Conservation (phyloP, 2,797 vertebrate species). For the Sebastes diploproa region DNA sequence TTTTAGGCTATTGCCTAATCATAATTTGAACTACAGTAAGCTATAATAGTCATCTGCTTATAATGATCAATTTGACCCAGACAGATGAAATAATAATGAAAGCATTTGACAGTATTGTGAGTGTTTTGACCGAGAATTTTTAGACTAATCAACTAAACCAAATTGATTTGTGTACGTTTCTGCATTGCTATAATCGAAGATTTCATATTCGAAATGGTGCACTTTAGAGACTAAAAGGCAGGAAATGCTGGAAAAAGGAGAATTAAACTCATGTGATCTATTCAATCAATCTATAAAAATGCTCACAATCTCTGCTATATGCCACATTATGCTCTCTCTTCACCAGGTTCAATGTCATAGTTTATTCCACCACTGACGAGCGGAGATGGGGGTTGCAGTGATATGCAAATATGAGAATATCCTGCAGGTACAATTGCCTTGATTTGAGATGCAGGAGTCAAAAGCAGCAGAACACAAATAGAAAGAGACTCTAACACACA, state of each 20-base stretch:
- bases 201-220: background rate
- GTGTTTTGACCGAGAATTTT: background rate
- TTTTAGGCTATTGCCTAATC: too few species aligned
- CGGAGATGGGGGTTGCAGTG: background rate
- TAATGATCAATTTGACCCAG: too few species aligned
- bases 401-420: slow-evolving; percentile 3
- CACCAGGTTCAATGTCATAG: background rate
- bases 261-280: background rate
- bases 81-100: background rate
- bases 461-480: slow-evolving; percentile 11
- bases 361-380: background rate
- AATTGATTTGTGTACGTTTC: background rate
- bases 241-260: background rate
- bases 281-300: background rate
- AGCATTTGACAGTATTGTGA: background rate
- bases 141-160: background rate
- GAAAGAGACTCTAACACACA: slow-evolving; percentile 4
- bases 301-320: background rate
- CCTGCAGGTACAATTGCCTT: slow-evolving; percentile 5
- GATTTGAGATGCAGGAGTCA: slow-evolving; percentile 14
- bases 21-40: too few species aligned
- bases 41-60: too few species aligned
- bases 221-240: background rate
- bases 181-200: background rate
- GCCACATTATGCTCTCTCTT: background rate